Base-by-base conservation (phyloP, 2,797 vertebrate genomes). In the Anguilla megastoma region DNA sequence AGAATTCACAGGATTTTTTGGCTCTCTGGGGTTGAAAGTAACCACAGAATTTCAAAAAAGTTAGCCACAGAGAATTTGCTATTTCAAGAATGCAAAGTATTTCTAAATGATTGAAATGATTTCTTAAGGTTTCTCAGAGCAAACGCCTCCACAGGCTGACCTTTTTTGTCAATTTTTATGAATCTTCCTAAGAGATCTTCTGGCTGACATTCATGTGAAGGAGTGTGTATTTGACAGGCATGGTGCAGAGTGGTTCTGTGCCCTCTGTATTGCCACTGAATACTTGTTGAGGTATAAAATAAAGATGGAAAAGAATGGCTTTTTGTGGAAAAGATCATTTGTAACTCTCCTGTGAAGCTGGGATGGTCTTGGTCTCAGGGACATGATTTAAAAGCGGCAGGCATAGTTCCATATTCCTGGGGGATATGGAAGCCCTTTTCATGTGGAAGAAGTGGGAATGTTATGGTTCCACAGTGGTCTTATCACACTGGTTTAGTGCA, bases 111-210 rank as follows among this genome's bases (percentile, higher is more conserved):
- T 66, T 69, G 33, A 4, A 48, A 87, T 71, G 88, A 88, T 89
- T 90, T 71, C 9, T 16, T 90, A 88, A 92, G 91, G 90, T 90
- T 92, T 91, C 89, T 54, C 91, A 91, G 91, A 89, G 91, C 92
- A 94, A 93, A 94, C 91, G 94, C 58, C 63, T 94, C 90, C 90
- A 92, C 93, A 90, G 92, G 93, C 93, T 95, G 95, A 95, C 95
- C 95, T 95, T 96, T 95, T 89, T 92, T 94, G 94, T 95, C 94
- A 94, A 92, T 41, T 12, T 14, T 9, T 18, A 79, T 18, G 5
- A 27, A 21, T 33, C 16, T 9, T 54, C 71, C 36, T n/a, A 30
- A 30, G 21, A 45, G 45, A 27, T n/a, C 0, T 63, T 66, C 58
- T 74, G 63, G 12, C 45, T 82, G 21, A 2, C 45, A 82, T 82